Evolutionary conservation across 1,140 invertebrate genomes (phyloP).

Genomic region (Varroa destructor): DNA sequence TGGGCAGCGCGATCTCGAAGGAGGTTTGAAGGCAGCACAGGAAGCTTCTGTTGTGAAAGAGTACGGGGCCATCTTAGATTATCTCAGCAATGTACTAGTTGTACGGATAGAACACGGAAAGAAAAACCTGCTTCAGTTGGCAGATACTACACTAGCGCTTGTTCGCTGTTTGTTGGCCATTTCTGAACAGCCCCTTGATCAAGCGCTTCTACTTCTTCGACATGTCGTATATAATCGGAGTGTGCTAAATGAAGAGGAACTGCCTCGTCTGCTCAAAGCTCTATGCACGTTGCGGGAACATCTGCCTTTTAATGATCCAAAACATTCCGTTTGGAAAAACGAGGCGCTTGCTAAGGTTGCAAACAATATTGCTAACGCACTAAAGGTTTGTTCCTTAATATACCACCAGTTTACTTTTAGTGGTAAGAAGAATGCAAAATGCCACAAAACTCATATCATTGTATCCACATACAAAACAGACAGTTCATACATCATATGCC

Average conservation of each 20-base stretch:
- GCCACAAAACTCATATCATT: too few relatives aligned
- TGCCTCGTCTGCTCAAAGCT: neutral
- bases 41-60: neutral
- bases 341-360: neutral
- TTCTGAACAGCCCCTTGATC: neutral
- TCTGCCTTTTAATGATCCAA: neutral
- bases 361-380: neutral
- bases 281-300: neutral
- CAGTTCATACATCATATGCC: too few relatives aligned
- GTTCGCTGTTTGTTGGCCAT: neutral
- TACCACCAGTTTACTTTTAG: too few relatives aligned
- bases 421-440: too few relatives aligned
- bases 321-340: slow-evolving; percentile 2
- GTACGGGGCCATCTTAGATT: neutral
- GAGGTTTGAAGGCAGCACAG: too few relatives aligned
- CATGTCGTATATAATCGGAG: neutral
- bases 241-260: neutral
- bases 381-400: neutral
- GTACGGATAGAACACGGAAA: neutral
- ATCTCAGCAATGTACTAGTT: neutral
- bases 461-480: too few relatives aligned
- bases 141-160: neutral
- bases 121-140: slow-evolving; percentile 5
- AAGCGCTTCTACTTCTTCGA: slow-evolving; percentile 5
- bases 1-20: too few relatives aligned